Evolutionary conservation across 2,888 invertebrate genomes (phyloP).

Genomic region (Luperina nickerlii): DNA sequence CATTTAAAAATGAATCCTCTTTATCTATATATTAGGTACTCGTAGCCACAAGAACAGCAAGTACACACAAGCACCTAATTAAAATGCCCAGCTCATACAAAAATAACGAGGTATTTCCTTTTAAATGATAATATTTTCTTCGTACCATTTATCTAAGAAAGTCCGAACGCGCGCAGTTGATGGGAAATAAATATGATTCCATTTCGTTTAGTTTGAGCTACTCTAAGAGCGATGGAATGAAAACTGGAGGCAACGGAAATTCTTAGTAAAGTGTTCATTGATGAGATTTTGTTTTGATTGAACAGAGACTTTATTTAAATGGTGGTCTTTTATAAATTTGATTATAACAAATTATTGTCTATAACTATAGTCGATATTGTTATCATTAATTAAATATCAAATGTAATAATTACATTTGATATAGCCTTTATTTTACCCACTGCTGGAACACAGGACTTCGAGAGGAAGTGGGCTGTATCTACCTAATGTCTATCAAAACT

Average conservation of each 20-base stretch:
- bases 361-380: not conserved
- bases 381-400: not conserved
- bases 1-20: not conserved
- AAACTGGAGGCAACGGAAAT: slow-evolving; percentile 26
- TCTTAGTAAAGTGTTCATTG: slow-evolving; percentile 8
- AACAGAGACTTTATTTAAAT: not conserved
- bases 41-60: not conserved
- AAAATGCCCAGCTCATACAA: slow-evolving; percentile 13
- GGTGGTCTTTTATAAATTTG: not conserved
- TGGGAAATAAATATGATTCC: slow-evolving; percentile 64
- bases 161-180: slow-evolving; percentile 42
- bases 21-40: not conserved
- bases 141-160: slow-evolving; percentile 28
- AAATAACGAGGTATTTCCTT: slow-evolving; percentile 48
- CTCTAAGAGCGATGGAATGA: slow-evolving; percentile 20
- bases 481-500: too few relatives aligned
- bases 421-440: not conserved
- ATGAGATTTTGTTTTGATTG: slow-evolving; percentile 24
- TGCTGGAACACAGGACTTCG: not conserved
- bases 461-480: not conserved
- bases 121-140: slow-evolving; percentile 48
- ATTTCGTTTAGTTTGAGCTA: slow-evolving; percentile 58
- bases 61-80: slow-evolving; percentile 39
- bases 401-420: not conserved
- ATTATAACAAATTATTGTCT: not conserved